phyloP scores from a whole-genome alignment of 2,888 invertebrate species.

The Heliconius aoede region DNA sequence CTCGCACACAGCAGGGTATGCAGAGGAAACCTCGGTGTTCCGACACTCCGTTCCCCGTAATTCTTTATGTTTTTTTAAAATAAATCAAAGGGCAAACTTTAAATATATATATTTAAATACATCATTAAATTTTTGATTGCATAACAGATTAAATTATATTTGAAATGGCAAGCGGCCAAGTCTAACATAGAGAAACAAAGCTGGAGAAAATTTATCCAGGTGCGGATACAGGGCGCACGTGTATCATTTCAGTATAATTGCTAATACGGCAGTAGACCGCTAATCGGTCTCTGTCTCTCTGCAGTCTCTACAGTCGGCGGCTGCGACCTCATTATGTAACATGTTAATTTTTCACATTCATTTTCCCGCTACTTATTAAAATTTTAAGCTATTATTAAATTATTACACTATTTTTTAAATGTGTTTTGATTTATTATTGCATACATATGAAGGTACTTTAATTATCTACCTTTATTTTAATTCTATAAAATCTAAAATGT shows the following conservation, averaged over 20 bases:
- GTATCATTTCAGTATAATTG: slow-evolving; percentile 35
- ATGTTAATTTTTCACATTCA: slow-evolving; percentile 26
- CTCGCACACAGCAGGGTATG: no score
- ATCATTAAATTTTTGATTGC: not conserved
- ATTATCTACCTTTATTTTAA: no score
- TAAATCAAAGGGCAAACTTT: no score
- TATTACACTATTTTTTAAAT: not conserved
- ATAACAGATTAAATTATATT: slow-evolving; percentile 3
- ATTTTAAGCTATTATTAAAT: slow-evolving; percentile 1
- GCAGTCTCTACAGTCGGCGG: slow-evolving; percentile 14
- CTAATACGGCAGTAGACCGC: slow-evolving; percentile 31
- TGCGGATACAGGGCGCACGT: not conserved
- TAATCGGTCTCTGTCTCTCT: slow-evolving; percentile 35
- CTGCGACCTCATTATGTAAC: slow-evolving; percentile 27
- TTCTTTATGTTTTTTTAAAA: no score
- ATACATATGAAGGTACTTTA: no score
- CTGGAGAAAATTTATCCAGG: slow-evolving; percentile 14
- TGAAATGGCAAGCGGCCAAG: slow-evolving; percentile 10
- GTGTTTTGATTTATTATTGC: no score
- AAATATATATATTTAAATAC: not conserved
- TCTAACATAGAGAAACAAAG: slow-evolving; percentile 19
- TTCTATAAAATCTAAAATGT: no score
- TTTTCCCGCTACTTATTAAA: slow-evolving; percentile 7
- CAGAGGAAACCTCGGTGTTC: no score
- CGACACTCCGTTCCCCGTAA: no score